Evolutionary conservation across 2,888 invertebrate species (phyloP).

Genomic region (Cephus spinipes): DNA sequence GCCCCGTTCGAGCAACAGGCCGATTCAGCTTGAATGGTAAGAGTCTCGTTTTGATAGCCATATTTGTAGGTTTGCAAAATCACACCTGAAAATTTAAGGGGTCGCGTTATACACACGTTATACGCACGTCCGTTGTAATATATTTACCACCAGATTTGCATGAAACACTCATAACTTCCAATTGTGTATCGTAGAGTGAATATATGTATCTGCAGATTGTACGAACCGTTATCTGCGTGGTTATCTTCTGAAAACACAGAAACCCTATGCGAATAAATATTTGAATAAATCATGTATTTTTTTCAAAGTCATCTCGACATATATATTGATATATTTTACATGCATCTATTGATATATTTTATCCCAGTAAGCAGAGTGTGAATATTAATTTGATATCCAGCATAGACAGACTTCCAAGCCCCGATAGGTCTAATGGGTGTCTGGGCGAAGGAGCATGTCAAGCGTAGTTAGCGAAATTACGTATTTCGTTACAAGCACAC

Average conservation of each 20-base stretch:
- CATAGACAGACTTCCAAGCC: not conserved
- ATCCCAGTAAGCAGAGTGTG: not conserved
- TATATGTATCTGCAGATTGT: not conserved
- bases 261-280: not conserved
- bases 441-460: conserved; percentile 35
- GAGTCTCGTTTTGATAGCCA: not conserved
- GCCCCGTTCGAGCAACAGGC: not conserved
- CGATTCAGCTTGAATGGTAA: not conserved
- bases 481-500: conserved; percentile 40
- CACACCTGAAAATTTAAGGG: not conserved
- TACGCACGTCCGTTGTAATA: not conserved
- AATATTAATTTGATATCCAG: conserved; percentile 5
- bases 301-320: not conserved
- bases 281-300: not conserved
- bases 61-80: not conserved
- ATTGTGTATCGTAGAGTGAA: not conserved
- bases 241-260: not conserved
- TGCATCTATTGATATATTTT: not conserved
- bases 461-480: conserved; percentile 48
- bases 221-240: not conserved
- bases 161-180: conserved; percentile 34
- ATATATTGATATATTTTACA: not conserved
- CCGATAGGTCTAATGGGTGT: not conserved
- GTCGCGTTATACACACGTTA: not conserved
- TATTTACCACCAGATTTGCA: conserved; percentile 10